Percentiles rank a stretch among this genome's conserved stretches.
These are phyloP conservation scores for Esox lucius DNA, from an alignment of 2,797 vertebrate genomes.

Conservation along the genomic window DNA sequence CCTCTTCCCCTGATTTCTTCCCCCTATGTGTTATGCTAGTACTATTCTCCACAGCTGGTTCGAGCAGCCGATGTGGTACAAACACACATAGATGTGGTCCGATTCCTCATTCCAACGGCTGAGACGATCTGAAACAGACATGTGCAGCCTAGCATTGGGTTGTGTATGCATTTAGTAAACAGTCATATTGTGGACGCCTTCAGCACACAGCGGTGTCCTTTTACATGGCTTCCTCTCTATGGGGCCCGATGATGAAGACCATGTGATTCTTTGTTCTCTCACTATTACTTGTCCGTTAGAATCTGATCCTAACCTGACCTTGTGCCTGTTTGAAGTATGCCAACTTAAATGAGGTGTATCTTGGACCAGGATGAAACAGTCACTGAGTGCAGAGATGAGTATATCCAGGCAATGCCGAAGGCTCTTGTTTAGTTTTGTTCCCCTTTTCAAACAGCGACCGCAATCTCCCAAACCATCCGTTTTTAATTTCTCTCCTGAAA, in stretches of 20 bases:
- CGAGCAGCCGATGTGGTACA: background rate
- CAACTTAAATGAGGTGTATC: conserved; percentile 49
- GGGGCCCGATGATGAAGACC: conserved; percentile 15
- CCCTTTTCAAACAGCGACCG: conserved; percentile 17
- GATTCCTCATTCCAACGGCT: conserved; percentile 16
- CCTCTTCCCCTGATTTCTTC: conserved; percentile 46
- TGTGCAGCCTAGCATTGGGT: background rate
- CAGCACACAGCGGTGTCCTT: conserved; percentile 31
- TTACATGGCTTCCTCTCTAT: conserved; percentile 27
- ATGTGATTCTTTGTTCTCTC: conserved; percentile 25
- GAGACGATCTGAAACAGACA: conserved; percentile 36
- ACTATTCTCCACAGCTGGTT: conserved; percentile 8
- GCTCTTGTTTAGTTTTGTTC: conserved; percentile 27
- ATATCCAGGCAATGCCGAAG: conserved; percentile 40
- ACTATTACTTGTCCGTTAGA: conserved; percentile 31
- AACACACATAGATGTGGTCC: background rate
- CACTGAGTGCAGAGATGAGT: conserved; percentile 40
- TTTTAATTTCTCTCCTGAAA: conserved; percentile 26
- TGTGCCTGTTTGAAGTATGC: conserved; percentile 38
- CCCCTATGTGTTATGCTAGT: conserved; percentile 39
- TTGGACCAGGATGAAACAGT: conserved; percentile 54
- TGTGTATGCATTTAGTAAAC: conserved; percentile 32
- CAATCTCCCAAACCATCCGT: conserved; percentile 30
- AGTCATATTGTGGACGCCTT: conserved; percentile 18
- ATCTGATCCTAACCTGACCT: conserved; percentile 38